These are phyloP conservation scores for Sebastolobus altivelis DNA, from an alignment of 2,797 vertebrate genomes.

Conservation along the genomic window DNA sequence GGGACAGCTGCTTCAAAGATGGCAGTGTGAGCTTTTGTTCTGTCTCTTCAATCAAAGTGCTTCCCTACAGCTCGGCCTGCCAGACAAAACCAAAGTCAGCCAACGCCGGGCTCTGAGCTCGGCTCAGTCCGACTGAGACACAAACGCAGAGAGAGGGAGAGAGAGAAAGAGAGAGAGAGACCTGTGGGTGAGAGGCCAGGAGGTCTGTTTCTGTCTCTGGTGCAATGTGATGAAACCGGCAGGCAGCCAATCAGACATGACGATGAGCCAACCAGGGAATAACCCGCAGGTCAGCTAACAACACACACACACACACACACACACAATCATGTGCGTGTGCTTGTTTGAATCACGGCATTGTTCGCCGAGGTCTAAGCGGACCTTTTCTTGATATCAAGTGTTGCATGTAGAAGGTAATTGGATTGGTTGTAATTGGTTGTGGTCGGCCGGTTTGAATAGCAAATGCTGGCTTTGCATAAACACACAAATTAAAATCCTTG, in stretches of 20 bases:
- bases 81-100: slow-evolving; percentile 75
- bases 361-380: slow-evolving; percentile 50
- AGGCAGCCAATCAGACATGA: slow-evolving; percentile 80
- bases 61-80: slow-evolving; percentile 71
- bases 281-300: slow-evolving; percentile 75
- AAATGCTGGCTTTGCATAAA: slow-evolving; percentile 81
- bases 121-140: slow-evolving; percentile 46
- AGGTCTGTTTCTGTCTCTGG: slow-evolving; percentile 80
- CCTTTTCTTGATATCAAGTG: slow-evolving; percentile 74
- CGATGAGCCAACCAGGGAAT: slow-evolving; percentile 75
- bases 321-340: not conserved
- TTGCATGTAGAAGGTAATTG: slow-evolving; percentile 81
- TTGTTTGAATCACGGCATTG: slow-evolving; percentile 53
- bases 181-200: slow-evolving; percentile 75
- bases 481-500: slow-evolving; percentile 72
- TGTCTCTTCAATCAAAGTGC: slow-evolving; percentile 77
- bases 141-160: slow-evolving; percentile 24
- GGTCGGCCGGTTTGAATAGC: slow-evolving; percentile 72
- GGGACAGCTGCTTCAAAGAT: slow-evolving; percentile 77
- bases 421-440: slow-evolving; percentile 80
- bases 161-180: slow-evolving; percentile 45
- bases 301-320: slow-evolving; percentile 21
- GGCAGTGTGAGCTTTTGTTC: slow-evolving; percentile 74
- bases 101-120: slow-evolving; percentile 63
- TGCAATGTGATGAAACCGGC: slow-evolving; percentile 83